Conservation (phyloP, 2,888 invertebrate genomes). For the Deroplatys truncata region DNA sequence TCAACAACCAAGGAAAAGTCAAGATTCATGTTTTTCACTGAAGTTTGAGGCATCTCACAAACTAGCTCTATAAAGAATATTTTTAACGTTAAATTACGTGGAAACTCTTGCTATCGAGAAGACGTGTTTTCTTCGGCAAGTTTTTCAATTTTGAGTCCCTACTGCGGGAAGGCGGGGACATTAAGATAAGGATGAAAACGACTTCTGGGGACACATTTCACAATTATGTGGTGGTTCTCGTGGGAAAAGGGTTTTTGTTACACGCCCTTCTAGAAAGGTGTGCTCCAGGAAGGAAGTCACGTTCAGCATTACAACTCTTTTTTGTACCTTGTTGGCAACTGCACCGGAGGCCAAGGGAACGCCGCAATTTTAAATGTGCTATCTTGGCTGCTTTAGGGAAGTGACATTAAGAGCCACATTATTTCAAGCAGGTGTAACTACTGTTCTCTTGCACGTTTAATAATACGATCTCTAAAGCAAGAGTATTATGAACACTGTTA, state of each 20-base stretch:
- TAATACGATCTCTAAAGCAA: too few species aligned
- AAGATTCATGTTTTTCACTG: background rate
- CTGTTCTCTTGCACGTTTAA: too few species aligned
- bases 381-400: background rate
- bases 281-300: background rate
- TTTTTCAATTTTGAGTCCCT: background rate
- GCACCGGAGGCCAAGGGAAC: background rate
- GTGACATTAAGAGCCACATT: too few species aligned
- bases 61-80: background rate
- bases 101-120: background rate
- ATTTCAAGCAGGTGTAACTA: too few species aligned
- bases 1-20: background rate
- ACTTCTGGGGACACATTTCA: background rate
- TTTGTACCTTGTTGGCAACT: background rate
- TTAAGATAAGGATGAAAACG: background rate
- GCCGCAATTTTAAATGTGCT: background rate
- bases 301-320: background rate
- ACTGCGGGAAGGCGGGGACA: background rate
- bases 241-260: background rate
- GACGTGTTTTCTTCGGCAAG: background rate
- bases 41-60: background rate
- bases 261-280: background rate
- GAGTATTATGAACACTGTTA: too few species aligned
- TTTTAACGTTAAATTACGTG: background rate
- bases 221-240: background rate